These are phyloP conservation scores for Drosophila sp. DNA, from an alignment of 1,140 invertebrate species.

Conservation along the genomic window DNA sequence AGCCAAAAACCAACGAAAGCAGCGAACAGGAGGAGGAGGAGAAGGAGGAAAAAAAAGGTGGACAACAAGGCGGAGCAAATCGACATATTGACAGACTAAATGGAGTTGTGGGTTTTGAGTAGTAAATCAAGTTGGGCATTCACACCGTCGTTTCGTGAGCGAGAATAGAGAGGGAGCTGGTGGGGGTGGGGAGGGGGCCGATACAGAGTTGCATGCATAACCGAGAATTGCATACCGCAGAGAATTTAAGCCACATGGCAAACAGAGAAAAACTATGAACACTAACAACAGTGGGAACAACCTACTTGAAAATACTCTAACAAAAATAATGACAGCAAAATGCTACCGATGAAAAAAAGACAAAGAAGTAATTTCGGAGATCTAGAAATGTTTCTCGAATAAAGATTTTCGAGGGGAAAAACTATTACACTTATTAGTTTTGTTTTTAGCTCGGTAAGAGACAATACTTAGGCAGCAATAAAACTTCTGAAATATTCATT, in stretches of 20 bases:
- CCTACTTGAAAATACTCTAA: too few relatives aligned
- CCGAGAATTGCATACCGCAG: conserved; percentile 68
- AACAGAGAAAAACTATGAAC: conserved; percentile 15
- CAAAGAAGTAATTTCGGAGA: too few relatives aligned
- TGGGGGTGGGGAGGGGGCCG: background rate
- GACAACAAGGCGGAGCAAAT: conserved; percentile 69
- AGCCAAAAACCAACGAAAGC: conserved; percentile 5
- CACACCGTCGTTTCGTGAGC: conserved; percentile 25
- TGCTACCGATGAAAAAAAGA: too few relatives aligned
- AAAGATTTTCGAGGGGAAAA: too few relatives aligned
- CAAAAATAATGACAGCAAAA: too few relatives aligned
- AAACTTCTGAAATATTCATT: too few relatives aligned
- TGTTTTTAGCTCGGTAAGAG: too few relatives aligned
- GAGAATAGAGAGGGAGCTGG: background rate
- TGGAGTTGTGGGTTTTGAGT: conserved; percentile 82
- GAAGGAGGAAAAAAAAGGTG: conserved; percentile 31
- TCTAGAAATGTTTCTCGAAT: too few relatives aligned
- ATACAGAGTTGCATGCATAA: conserved; percentile 58
- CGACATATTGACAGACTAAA: conserved; percentile 82
- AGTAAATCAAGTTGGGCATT: conserved; percentile 81
- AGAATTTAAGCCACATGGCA: conserved; percentile 46
- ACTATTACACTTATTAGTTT: too few relatives aligned
- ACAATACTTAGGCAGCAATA: too few relatives aligned
- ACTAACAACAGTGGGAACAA: too few relatives aligned
- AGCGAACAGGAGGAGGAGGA: background rate